A percentile compares a stretch with the other conserved stretches of the same genome.
Evolutionary conservation across 2,113 vertebrate species (phyloP).

Genomic region (Lates calcarifer): DNA sequence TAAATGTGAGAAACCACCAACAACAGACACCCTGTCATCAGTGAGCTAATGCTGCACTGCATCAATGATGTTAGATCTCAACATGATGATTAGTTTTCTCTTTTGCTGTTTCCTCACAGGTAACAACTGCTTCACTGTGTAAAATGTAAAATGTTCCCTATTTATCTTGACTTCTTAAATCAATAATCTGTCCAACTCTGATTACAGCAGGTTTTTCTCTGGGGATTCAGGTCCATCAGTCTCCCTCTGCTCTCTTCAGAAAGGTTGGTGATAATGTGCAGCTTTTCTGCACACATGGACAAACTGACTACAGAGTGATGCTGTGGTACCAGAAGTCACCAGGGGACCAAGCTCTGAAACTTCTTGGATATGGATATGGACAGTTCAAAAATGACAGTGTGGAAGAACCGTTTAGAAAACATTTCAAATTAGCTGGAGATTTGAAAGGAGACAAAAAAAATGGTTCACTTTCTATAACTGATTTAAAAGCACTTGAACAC

Average conservation of each 20-base stretch:
- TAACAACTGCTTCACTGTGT: not conserved
- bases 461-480: conserved; percentile 18
- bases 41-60: not conserved
- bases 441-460: conserved; percentile 5
- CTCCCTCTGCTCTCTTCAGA: conserved; percentile 21
- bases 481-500: conserved; percentile 44
- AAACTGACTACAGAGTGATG: conserved; percentile 40
- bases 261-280: not conserved
- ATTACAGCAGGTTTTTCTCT: conserved; percentile 36
- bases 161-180: not conserved
- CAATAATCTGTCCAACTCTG: not conserved
- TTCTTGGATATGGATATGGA: conserved; percentile 7
- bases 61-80: not conserved
- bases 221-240: conserved; percentile 52
- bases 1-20: not conserved
- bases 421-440: conserved; percentile 50
- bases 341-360: not conserved
- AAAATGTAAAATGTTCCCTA: not conserved
- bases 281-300: conserved; percentile 59
- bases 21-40: not conserved
- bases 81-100: conserved; percentile 14
- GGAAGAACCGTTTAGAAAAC: conserved; percentile 12
- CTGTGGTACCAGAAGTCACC: conserved; percentile 67
- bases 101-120: conserved; percentile 16
- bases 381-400: not conserved